Base-by-base conservation (phyloP, 2,113 vertebrate species). In the Boleophthalmus pectinirostris region DNA sequence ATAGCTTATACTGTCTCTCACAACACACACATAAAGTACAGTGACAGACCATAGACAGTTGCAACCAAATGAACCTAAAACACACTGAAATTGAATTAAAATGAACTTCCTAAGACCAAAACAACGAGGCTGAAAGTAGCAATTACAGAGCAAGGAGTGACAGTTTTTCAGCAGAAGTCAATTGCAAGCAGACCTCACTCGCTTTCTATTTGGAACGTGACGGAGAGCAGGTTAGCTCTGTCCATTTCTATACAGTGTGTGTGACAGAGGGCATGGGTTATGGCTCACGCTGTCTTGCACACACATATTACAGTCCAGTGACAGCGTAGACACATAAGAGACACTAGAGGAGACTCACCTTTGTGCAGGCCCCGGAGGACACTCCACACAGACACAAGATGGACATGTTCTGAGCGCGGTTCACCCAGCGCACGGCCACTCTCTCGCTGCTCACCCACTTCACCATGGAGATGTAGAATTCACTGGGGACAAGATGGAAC, bases 391-490 rank as follows among this genome's bases (percentile, higher is more conserved):
- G 68, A 0, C 89, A 87, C 13, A 94, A 88, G 21, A 94, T 78
- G 0, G 93, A 93, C 68, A 64, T 77, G 74, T 93, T 93, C 56
- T 94, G 93, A 69, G 92, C 86, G 61, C 93, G 89, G 69, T 89
- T 94, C 49, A 94, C 74, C 93, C 93, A 94, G 5, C 91, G 90
- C 51, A 94, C 91, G 0, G 89, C 74, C 51, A 93, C 61, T 54
- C 38, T 85, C 70, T 89, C 81, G 5, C n/a, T 69, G 0, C 80
- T 84, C 64, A 82, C 86, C 93, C 93, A 94, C 8, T 67, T 91
- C 70, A 94, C 90, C 91, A 92, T 92, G 53, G 84, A 91, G 72
- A 93, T 71, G 73, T 94, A 93, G 66, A 81, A 88, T 14, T 92
- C 87, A 38, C 92, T 93, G 49, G 18, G 45, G 29, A 49, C 58